Evolutionary conservation across 2,797 vertebrate genomes (phyloP), one percentile per base, ranked within the genome.

Genomic region (Buceros bicornis): DNA sequence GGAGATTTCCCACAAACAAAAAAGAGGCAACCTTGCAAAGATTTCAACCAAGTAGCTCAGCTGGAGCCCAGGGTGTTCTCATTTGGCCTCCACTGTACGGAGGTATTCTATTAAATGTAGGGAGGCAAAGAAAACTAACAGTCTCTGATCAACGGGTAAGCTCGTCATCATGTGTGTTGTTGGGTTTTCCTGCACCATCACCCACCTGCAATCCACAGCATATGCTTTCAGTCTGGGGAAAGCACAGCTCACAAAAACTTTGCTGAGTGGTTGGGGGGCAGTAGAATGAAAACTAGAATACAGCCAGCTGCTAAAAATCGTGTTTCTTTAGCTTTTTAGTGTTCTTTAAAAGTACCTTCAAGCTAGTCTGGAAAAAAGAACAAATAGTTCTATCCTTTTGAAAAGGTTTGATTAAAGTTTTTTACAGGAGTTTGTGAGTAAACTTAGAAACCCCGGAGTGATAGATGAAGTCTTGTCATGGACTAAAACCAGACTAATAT

Each of bases 111-210:
- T 26, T 51, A 48, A 60, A 14, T 14, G 45, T 29, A 53, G 28
- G 8, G 13, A 56, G 12, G 14, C 1, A 4, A 29, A n/a, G 11
- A 58, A 92, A 89, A 89, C 69, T 62, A 62, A 8, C 17, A 13
- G 7, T 26, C 31, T 78, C 14, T 79, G 40, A 24, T 57, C 47
- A 76, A 61, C 13, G 43, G 42, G 12, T 48, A 21, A 13, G 9
- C 10, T 73, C 3, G 1, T 18, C 0, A 0, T 71, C 47, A 31
- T 31, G 11, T 53, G 3, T 22, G 8, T 6, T 76, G 11, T 43
- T 65, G 56, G 31, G 70, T 83, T 20, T 54, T 90, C 37, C 62
- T 64, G 53, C 25, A 20, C 12, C 21, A 10, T 53, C 24, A 35
- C 22, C 28, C 25, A 13, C 48, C 31, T 61, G 47, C 40, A 87